These are phyloP conservation scores for Hemistola chrysoprasaria DNA, from an alignment of 2,888 invertebrate genomes.

Conservation along the genomic window DNA sequence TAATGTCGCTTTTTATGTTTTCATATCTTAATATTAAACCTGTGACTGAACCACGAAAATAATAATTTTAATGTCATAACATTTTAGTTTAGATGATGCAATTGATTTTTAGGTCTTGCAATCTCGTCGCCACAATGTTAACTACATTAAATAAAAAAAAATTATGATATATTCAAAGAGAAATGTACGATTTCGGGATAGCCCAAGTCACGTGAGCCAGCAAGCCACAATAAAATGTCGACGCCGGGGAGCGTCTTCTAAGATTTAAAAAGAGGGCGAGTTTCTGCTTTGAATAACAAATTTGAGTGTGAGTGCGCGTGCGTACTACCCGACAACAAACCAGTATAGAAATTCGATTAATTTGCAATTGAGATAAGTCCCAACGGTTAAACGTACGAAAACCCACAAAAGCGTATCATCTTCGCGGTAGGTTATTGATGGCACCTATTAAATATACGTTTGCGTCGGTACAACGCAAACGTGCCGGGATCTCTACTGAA, in stretches of 20 bases:
- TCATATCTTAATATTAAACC: constrained; percentile 38
- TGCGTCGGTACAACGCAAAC: constrained; percentile 42
- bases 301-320: constrained; percentile 43
- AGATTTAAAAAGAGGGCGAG: constrained; percentile 55
- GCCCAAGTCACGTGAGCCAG: constrained; percentile 34
- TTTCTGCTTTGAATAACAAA: constrained; percentile 66
- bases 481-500: constrained; percentile 56
- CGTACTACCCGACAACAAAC: constrained; percentile 47
- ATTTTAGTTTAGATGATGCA: too few relatives aligned
- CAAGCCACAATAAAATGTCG: constrained; percentile 41
- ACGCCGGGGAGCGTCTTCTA: constrained; percentile 39
- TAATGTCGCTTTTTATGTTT: constrained; percentile 73
- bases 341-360: constrained; percentile 73
- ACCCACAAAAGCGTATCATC: constrained; percentile 71
- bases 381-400: constrained; percentile 61
- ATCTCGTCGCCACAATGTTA: too few relatives aligned
- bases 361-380: constrained; percentile 78
- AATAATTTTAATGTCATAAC: background rate
- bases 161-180: background rate
- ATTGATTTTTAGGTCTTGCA: too few relatives aligned
- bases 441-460: constrained; percentile 80
- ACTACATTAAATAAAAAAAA: too few relatives aligned
- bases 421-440: constrained; percentile 78
- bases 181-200: constrained; percentile 11
- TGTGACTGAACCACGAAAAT: constrained; percentile 70